Evolutionary conservation across 2,797 vertebrate species (phyloP).

Genomic region (Nyctalus aviator): DNA sequence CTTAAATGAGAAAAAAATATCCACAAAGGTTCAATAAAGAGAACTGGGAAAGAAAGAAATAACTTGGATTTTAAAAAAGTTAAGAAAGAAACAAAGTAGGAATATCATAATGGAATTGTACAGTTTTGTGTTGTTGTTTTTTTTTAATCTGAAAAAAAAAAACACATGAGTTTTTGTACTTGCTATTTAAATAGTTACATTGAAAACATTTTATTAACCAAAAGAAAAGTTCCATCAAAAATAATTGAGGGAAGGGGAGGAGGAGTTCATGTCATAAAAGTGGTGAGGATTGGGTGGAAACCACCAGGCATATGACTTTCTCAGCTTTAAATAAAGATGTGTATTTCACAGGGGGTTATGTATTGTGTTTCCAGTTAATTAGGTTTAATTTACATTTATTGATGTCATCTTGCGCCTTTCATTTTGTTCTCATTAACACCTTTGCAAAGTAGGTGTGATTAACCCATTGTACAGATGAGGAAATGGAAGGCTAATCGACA

Average conservation of each 20-base stretch:
- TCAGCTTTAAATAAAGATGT: background rate
- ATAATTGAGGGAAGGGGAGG: background rate
- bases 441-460: background rate
- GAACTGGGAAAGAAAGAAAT: background rate
- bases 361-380: background rate
- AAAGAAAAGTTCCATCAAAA: background rate
- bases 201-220: conserved; percentile 3
- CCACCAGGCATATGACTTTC: background rate
- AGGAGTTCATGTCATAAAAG: background rate
- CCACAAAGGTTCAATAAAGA: background rate
- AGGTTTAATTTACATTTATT: background rate
- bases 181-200: background rate
- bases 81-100: background rate
- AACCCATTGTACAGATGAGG: conserved; percentile 19
- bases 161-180: background rate
- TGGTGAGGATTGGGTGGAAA: background rate
- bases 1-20: background rate
- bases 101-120: background rate
- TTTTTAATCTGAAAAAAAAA: background rate
- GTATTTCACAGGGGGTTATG: background rate
- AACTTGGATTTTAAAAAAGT: background rate
- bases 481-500: background rate
- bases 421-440: background rate
- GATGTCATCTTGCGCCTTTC: background rate
- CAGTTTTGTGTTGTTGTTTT: background rate